Conservation (phyloP, 1,140 invertebrate genomes). For the Tetranychus urticae region DNA sequence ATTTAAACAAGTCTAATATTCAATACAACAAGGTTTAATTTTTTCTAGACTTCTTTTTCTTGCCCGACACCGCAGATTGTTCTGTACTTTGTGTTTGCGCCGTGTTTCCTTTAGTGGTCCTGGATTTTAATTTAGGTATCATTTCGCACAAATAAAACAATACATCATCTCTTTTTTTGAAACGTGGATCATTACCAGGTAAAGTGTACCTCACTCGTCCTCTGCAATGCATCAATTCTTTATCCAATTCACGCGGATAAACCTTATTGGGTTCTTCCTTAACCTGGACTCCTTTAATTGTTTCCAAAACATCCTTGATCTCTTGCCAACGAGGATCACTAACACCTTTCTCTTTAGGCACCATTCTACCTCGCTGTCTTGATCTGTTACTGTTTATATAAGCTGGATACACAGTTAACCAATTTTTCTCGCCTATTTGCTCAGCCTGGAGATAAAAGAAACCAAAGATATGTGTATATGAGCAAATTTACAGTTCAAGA, state of each 20-base stretch:
- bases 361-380: slow-evolving; percentile 51
- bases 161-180: slow-evolving; percentile 19
- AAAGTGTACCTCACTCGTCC: slow-evolving; percentile 38
- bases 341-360: slow-evolving; percentile 61
- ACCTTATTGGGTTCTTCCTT: slow-evolving; percentile 73
- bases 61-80: neutral
- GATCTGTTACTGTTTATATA: slow-evolving; percentile 88
- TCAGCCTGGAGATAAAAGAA: no score
- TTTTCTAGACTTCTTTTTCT: neutral
- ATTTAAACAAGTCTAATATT: no score
- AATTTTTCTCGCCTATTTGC: neutral
- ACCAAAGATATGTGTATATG: no score
- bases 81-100: neutral
- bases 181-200: neutral
- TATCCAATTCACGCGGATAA: slow-evolving; percentile 70
- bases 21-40: neutral
- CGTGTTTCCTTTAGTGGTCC: slow-evolving; percentile 22
- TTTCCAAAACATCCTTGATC: slow-evolving; percentile 66
- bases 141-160: slow-evolving; percentile 49
- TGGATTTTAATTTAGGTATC: slow-evolving; percentile 74
- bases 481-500: no score
- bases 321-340: slow-evolving; percentile 83
- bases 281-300: slow-evolving; percentile 46
- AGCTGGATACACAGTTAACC: slow-evolving; percentile 76
- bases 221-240: slow-evolving; percentile 45